Conservation (phyloP, 2,113 vertebrate genomes). For the Anser cygnoides region DNA sequence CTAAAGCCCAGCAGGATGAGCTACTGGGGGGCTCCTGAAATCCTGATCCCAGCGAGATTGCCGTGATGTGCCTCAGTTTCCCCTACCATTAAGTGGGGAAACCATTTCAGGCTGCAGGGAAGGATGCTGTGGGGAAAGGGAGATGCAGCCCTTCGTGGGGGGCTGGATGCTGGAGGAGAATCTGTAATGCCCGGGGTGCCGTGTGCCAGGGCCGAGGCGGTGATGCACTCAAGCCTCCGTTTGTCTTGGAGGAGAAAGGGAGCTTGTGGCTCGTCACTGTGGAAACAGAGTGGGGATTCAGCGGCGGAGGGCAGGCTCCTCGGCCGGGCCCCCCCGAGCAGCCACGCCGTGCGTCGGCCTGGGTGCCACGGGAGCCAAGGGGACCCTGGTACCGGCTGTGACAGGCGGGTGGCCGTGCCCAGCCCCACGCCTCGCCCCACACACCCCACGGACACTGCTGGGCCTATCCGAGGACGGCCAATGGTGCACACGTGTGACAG, state of each 20-base stretch:
- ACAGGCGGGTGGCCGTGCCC: not conserved
- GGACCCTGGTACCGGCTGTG: slow-evolving; percentile 66
- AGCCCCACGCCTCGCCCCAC: accelerated
- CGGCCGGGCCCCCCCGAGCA: not conserved
- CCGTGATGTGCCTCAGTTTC: not conserved
- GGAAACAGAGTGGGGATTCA: slow-evolving; percentile 80
- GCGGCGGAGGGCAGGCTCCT: not conserved
- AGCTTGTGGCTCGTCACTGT: slow-evolving; percentile 69
- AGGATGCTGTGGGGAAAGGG: not conserved
- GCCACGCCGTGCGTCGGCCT: not conserved
- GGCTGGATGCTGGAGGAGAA: slow-evolving; percentile 16
- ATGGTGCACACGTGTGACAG: not conserved
- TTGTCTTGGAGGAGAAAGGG: slow-evolving; percentile 80
- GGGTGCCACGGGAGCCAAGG: slow-evolving; percentile 26
- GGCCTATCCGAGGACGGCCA: accelerated
- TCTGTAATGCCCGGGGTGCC: not conserved
- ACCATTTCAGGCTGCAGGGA: not conserved
- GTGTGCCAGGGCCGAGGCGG: slow-evolving; percentile 24
- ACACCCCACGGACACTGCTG: not conserved
- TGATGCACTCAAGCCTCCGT: slow-evolving; percentile 70
- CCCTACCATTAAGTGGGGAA: not conserved
- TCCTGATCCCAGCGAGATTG: not conserved
- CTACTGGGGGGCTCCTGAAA: not conserved
- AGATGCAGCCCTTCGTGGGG: not conserved
- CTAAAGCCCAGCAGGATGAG: not conserved